Conservation (phyloP, 2,888 invertebrate genomes). For the Lysandra bellargus region DNA sequence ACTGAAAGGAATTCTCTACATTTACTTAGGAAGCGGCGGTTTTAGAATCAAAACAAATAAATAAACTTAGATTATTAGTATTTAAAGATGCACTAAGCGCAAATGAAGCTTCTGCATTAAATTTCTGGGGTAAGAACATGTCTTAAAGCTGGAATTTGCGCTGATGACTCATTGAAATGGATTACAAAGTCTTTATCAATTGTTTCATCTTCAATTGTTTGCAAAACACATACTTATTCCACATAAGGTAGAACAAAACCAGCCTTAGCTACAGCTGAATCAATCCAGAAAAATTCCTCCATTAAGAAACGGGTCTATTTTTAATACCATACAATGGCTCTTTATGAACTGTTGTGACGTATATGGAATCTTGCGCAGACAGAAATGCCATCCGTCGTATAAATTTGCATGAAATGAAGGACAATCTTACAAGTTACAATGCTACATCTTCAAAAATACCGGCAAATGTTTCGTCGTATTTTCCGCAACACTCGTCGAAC, state of each 20-base stretch:
- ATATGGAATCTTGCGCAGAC: constrained; percentile 29
- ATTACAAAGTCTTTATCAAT: background rate
- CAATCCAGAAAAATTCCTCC: background rate
- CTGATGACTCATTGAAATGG: background rate
- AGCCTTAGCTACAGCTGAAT: background rate
- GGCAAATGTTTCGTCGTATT: background rate
- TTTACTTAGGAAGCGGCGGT: too few species aligned
- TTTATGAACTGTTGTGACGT: constrained; percentile 12
- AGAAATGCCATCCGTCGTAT: constrained; percentile 27
- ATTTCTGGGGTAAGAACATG: too few species aligned
- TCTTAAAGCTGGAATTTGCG: too few species aligned
- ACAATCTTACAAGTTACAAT: background rate
- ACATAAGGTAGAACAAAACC: background rate
- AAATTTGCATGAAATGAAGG: constrained; percentile 31
- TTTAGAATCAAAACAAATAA: too few species aligned
- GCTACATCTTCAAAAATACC: background rate
- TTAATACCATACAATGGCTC: background rate
- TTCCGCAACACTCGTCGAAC: background rate
- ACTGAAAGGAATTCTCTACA: background rate
- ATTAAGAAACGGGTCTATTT: constrained; percentile 3
- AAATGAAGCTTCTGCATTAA: too few species aligned
- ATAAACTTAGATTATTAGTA: too few species aligned
- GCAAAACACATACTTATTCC: background rate
- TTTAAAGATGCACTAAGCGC: too few species aligned
- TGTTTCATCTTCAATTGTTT: background rate